A percentile compares a stretch with the other conserved stretches of the same genome.
Evolutionary conservation across 2,888 invertebrate genomes (phyloP).

Genomic region (Plutella xylostella): DNA sequence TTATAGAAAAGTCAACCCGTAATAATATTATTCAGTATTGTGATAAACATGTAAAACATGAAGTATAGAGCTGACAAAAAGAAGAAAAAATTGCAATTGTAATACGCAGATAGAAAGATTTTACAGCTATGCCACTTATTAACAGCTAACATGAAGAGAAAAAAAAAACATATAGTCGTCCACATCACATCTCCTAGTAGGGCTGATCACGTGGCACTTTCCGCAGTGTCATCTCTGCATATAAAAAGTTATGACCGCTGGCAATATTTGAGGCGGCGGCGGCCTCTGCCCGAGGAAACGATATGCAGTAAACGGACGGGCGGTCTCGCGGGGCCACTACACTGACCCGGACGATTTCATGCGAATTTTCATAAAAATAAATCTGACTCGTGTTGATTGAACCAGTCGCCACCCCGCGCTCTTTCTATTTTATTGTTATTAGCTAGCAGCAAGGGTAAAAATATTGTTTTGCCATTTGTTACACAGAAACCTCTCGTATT

Average conservation of each 20-base stretch:
- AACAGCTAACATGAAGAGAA: too few species aligned
- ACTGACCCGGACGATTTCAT: slow-evolving; percentile 66
- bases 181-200: too few species aligned
- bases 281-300: slow-evolving; percentile 53
- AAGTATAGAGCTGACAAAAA: too few species aligned
- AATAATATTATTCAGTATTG: too few species aligned
- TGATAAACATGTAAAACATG: too few species aligned
- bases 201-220: slow-evolving; percentile 43
- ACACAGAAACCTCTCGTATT: slow-evolving; percentile 35
- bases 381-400: slow-evolving; percentile 67
- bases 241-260: slow-evolving; percentile 69
- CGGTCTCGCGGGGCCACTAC: slow-evolving; percentile 63
- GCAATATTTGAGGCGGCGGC: slow-evolving; percentile 61
- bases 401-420: slow-evolving; percentile 58
- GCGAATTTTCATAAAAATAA: slow-evolving; percentile 72
- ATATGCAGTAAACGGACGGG: slow-evolving; percentile 69
- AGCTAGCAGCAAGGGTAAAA: slow-evolving; percentile 60
- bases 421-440: slow-evolving; percentile 70
- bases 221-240: slow-evolving; percentile 68
- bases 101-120: too few species aligned
- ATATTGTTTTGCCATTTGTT: slow-evolving; percentile 67
- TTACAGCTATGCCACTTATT: too few species aligned
- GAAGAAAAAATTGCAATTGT: too few species aligned
- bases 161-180: too few species aligned
- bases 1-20: too few species aligned